Base-by-base conservation (phyloP, 2,113 vertebrate species). In the Sardina pilchardus region DNA sequence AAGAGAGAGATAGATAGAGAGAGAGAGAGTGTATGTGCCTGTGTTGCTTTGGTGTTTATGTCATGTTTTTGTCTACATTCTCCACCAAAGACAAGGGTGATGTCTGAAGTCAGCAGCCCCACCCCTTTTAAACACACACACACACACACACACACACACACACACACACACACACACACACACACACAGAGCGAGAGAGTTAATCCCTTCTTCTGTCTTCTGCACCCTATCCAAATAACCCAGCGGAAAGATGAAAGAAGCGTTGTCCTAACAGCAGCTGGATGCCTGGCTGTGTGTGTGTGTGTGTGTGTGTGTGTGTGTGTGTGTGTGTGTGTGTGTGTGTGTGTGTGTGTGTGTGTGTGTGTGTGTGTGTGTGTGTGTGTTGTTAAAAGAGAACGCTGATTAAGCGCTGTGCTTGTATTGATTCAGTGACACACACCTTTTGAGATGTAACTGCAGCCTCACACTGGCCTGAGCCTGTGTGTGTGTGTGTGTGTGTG, bases 61-160 rank as follows among this genome's bases (percentile, higher is more conserved):
- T 24, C 53, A 24, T 59, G 53, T 59, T 19, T 24, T 2, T 59
- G 53, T 59, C 53, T 21, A n/a, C 24, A 19, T 59, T n/a, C 17
- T 59, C 6, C 53, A 19, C 53, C 53, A 59, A 59, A 24, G 53
- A 59, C 53, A 19, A 59, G 53, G 24, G 53, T 59, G 53, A 59
- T 59, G 53, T 59, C 53, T 59, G 53, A 21, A 12, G 6, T n/a
- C 17, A 17, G 48, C 17, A 24, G 53, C 53, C 53, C 17, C 90
- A 93, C 90, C 92, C 89, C 87, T 94, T 95, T 96, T 96, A 95
- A 95, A 95, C 93, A 93, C 94, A 92, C 92, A 91, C 94, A 94
- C 95, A 94, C 94, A 95, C 94, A 93, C 94, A 96, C 94, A 94
- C 90, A 91, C 94, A 87, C 94, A 90, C 88, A 86, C 91, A 89